Base-by-base conservation (phyloP, 2,113 vertebrate genomes). In the Lepisosteus oculatus region DNA sequence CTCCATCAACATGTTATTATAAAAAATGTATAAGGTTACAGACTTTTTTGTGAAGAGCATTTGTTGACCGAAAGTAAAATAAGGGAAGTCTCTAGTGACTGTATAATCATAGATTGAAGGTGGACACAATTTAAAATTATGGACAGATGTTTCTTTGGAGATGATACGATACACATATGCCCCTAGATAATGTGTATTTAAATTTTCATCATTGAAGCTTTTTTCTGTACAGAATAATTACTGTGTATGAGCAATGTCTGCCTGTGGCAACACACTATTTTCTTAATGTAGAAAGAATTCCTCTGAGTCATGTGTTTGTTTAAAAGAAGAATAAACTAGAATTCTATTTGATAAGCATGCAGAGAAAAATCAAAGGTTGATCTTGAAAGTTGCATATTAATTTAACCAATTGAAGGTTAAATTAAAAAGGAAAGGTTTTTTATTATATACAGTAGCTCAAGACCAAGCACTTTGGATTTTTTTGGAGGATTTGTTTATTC, bases 21-120 rank as follows among this genome's bases (percentile, higher is more conserved):
- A 85, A 84, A 90, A 92, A 85, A 90, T 91, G 74, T 78, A 92
- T 91, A 86, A 86, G 81, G 89, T 87, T 83, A 83, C 85, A 81
- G 81, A 77, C 84, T 82, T 83, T 76, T 86, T 76, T 81, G 70
- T 76, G 6, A 69, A 76, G 74, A 67, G 79, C 69, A 84, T 83
- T 79, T 29, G 29, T 75, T 74, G 64, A 69, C 69, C 54, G 69
- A 70, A 65, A 70, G 67, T 70, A 14, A 63, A 63, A 55, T 17
- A 75, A 78, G 77, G 76, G 70, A 72, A 3, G 71, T 75, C 72
- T 71, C 81, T 0, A 7, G 84, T 88, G 86, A 86, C 74, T 15
- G 65, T 8, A 55, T 81, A 80, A 86, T 89, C 88, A 87, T 89
- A 85, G 88, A 91, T 90, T 82, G 86, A 86, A 85, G 83, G 86